Percentiles rank a stretch among this genome's conserved stretches.
These are phyloP conservation scores for Neodiprion lecontei DNA, from an alignment of 1,140 invertebrate genomes.

Conservation along the genomic window DNA sequence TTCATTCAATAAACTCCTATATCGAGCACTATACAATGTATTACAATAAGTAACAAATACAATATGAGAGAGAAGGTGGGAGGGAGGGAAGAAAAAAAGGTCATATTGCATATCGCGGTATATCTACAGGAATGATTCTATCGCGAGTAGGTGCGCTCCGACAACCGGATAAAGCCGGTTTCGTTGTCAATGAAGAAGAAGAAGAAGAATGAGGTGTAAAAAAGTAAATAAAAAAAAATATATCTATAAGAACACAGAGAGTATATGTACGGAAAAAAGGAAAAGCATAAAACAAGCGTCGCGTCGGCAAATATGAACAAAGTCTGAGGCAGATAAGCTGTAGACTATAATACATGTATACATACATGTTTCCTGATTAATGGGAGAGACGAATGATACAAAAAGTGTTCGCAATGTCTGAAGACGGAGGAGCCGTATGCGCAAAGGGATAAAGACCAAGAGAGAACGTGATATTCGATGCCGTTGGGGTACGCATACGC, in stretches of 20 bases:
- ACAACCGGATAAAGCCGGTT: not conserved
- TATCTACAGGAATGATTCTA: not conserved
- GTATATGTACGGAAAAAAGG: not conserved
- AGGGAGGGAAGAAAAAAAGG: not conserved
- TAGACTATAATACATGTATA: not conserved
- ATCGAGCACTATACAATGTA: too few relatives aligned
- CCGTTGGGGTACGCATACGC: not conserved
- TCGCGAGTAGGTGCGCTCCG: not conserved
- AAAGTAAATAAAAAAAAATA: not conserved
- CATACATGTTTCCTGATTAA: not conserved
- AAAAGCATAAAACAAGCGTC: not conserved
- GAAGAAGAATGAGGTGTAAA: too few relatives aligned
- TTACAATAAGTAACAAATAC: too few relatives aligned
- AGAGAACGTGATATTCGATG: not conserved
- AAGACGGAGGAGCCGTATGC: too few relatives aligned
- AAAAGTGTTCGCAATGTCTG: not conserved
- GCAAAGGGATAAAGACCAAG: too few relatives aligned
- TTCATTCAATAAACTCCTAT: too few relatives aligned
- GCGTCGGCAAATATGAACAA: constrained; percentile 8
- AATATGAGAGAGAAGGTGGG: too few relatives aligned
- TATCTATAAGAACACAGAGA: not conserved
- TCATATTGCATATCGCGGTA: not conserved
- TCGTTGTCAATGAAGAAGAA: not conserved
- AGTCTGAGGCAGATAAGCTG: not conserved
- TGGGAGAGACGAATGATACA: constrained; percentile 8